Base-by-base conservation (phyloP, 2,888 invertebrate genomes). In the Stramonita haemastoma region DNA sequence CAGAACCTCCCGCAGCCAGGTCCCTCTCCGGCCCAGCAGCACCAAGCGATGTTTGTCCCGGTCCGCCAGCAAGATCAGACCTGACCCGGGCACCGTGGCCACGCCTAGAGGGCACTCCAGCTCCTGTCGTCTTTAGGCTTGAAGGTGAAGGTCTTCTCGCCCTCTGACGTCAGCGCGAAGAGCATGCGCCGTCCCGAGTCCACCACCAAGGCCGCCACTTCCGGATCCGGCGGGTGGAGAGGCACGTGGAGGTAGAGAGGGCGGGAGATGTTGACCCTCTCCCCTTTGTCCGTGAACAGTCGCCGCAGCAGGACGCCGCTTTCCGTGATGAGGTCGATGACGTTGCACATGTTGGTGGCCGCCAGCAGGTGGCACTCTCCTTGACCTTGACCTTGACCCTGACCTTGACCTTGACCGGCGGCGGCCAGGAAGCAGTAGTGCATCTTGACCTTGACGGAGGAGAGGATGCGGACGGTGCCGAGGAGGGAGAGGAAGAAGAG, bases 61-160 rank as follows among this genome's bases (percentile, higher is more conserved):
- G 85, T 91, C 91, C 22, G 90, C 91, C 83, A 91, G 86, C 11
- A 91, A 86, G 26, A 88, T 77, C 17, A 88, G 66, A 1, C 85
- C 81, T 6, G 17, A 26, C 32, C 36, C 66, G 60, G 81, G 81
- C 77, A 90, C 87, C 19, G 90, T 89, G 70, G 89, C 70, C 66
- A 91, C 91, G 34, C 91, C 91, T 6, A 91, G 90, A 15, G 91
- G 91, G 77, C 91, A 91, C 60, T 91, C 91, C 87, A 91, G 19
- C 88, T 79, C 22, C 77, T 32, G 19, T 79, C 66, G 17, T 88
- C 89, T 26, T 84, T 90, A 8, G 90, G 89, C 29, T 84, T 91
- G 87, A 90, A 90, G 56, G 91, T 90, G 90, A 89, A 91, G 88
- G 81, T 70, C 79, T 22, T 86, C 26, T 56, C 29, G 6, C 91